phyloP scores from a whole-genome alignment of 1,140 invertebrate genomes.

The Ceratosolen fusciceps region DNA sequence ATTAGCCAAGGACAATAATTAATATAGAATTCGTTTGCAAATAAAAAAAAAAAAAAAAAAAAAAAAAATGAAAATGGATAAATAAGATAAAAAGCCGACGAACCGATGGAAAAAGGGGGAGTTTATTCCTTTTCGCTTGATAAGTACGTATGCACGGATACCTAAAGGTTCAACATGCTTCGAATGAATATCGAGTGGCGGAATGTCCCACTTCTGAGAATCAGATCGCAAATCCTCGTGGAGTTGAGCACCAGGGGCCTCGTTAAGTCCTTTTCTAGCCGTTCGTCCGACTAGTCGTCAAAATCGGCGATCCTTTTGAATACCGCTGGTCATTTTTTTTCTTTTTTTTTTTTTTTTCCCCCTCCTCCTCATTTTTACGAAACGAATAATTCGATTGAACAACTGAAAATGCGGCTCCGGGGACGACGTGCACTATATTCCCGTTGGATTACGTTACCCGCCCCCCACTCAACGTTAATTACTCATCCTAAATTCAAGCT shows the following conservation, averaged over 20 bases:
- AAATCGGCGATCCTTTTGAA: not conserved
- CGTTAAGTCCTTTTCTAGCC: slow-evolving; percentile 5
- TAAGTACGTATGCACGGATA: not conserved
- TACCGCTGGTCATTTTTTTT: not conserved
- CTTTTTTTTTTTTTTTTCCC: not conserved
- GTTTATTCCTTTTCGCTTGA: not conserved
- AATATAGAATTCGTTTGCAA: not conserved
- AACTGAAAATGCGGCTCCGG: not conserved
- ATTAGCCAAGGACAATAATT: not conserved
- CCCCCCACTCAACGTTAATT: too few species aligned
- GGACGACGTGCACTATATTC: too few species aligned
- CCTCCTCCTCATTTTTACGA: not conserved
- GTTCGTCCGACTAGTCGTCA: not conserved
- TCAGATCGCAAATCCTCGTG: not conserved
- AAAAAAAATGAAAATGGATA: too few species aligned
- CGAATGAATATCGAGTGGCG: slow-evolving; percentile 21
- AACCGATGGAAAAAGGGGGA: too few species aligned
- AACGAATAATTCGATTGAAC: not conserved
- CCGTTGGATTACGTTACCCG: not conserved
- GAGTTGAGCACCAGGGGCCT: not conserved
- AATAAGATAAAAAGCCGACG: too few species aligned
- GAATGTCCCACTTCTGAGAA: not conserved
- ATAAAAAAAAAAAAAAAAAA: slow-evolving; percentile 5
- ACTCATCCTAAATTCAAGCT: too few species aligned
- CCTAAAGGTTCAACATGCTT: not conserved